Evolutionary conservation across 2,797 vertebrate species (phyloP).

Genomic region (Ctenosaura bakeri): DNA sequence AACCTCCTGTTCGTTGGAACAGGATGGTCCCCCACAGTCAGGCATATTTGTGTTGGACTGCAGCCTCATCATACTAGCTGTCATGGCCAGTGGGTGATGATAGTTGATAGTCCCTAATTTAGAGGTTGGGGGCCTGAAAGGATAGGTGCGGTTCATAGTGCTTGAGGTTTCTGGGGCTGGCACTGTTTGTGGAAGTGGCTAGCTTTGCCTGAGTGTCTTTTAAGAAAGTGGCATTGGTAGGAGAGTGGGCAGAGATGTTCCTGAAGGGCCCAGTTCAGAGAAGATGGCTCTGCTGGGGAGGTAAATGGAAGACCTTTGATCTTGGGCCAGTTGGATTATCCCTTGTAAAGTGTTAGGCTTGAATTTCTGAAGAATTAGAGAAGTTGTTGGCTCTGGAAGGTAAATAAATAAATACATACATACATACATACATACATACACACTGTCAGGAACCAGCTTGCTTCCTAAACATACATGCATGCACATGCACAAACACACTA

Average conservation of each 20-base stretch:
- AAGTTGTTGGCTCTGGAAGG: too few species aligned
- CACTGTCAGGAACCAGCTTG: too few species aligned
- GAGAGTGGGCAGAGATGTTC: background rate
- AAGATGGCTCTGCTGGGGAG: background rate
- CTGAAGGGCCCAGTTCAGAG: background rate
- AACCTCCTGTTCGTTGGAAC: background rate
- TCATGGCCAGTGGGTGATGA: background rate
- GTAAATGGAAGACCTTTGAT: background rate
- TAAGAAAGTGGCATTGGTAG: background rate
- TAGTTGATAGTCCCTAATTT: background rate
- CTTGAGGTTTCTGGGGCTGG: background rate
- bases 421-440: too few species aligned
- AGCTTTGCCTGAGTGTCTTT: background rate
- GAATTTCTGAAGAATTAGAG: background rate
- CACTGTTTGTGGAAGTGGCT: background rate
- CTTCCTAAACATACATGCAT: background rate
- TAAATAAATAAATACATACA: too few species aligned
- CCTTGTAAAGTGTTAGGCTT: background rate
- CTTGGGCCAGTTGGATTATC: background rate
- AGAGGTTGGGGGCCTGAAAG: background rate
- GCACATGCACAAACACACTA: too few species aligned
- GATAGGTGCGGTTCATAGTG: too few species aligned
- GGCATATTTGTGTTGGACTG: background rate
- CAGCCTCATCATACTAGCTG: too few species aligned
- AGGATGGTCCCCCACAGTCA: background rate